A percentile compares a stretch with the other conserved stretches of the same genome.
These are phyloP conservation scores for Geothlypis trichas DNA, from an alignment of 2,113 vertebrate species.

Conservation along the genomic window DNA sequence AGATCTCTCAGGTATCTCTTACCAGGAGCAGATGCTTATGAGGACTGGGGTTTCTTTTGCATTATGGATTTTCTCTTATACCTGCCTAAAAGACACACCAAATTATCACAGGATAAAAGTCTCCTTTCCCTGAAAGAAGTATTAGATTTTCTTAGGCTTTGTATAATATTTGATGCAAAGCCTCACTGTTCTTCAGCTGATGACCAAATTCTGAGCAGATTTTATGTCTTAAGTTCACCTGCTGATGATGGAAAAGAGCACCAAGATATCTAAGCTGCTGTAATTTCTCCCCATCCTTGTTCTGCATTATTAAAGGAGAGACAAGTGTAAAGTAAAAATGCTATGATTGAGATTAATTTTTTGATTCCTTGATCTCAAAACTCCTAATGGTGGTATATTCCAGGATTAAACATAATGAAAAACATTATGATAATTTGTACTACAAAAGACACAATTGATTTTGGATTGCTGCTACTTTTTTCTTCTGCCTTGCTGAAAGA, in stretches of 20 bases:
- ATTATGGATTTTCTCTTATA: neutral
- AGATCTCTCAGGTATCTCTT: neutral
- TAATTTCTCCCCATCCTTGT: neutral
- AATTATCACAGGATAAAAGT: neutral
- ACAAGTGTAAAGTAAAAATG: neutral
- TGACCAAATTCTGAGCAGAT: neutral
- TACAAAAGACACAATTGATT: neutral
- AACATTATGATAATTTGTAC: neutral
- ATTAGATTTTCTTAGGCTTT: neutral
- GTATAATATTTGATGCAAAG: neutral
- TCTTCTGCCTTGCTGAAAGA: neutral
- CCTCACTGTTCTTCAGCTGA: neutral
- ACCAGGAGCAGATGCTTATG: neutral
- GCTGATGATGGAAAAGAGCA: neutral
- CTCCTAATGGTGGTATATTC: neutral
- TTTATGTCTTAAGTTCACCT: neutral
- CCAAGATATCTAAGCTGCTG: neutral
- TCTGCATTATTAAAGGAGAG: neutral
- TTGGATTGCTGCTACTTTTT: neutral
- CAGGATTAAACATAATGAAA: neutral
- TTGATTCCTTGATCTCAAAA: neutral
- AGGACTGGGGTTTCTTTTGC: neutral
- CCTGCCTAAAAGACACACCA: neutral
- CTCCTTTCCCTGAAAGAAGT: neutral
- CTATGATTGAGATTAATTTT: neutral